Evolutionary conservation across 2,888 invertebrate genomes (phyloP).

Genomic region (Diarsia dahlii): DNA sequence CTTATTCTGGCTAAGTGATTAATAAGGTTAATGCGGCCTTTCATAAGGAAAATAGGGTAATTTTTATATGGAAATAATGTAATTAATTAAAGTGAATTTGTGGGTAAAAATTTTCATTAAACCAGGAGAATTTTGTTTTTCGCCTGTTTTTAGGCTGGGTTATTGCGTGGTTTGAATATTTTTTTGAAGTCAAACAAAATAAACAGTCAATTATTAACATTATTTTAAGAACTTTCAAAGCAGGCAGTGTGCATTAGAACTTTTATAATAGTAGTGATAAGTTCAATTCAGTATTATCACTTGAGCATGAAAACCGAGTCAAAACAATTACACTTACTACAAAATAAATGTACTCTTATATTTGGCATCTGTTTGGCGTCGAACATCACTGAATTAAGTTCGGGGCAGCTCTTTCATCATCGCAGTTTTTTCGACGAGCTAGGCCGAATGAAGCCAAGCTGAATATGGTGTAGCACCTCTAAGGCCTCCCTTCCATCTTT

Average conservation of each 20-base stretch:
- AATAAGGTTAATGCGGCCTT: constrained; percentile 72
- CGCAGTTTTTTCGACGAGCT: too few species aligned
- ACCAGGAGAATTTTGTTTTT: constrained; percentile 54
- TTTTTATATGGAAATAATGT: constrained; percentile 70
- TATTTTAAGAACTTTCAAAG: too few species aligned
- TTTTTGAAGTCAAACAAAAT: too few species aligned
- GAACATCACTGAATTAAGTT: neutral
- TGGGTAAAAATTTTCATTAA: constrained; percentile 48
- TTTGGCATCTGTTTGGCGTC: neutral
- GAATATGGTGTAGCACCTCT: too few species aligned
- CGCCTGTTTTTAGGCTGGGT: constrained; percentile 13
- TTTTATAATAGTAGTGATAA: too few species aligned
- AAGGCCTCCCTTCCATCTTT: too few species aligned
- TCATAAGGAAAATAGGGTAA: constrained; percentile 71
- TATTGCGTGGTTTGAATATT: neutral
- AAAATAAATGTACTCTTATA: too few species aligned
- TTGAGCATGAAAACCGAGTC: neutral
- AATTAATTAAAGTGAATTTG: constrained; percentile 68
- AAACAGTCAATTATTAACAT: too few species aligned
- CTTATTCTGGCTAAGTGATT: constrained; percentile 70
- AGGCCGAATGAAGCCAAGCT: too few species aligned
- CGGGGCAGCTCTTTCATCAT: neutral
- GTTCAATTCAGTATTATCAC: too few species aligned
- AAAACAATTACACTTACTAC: too few species aligned
- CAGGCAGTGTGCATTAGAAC: too few species aligned